Evolutionary conservation across 2,888 invertebrate species (phyloP), one percentile per base, ranked within the genome.

Genomic region (Epirrhoe alternata): DNA sequence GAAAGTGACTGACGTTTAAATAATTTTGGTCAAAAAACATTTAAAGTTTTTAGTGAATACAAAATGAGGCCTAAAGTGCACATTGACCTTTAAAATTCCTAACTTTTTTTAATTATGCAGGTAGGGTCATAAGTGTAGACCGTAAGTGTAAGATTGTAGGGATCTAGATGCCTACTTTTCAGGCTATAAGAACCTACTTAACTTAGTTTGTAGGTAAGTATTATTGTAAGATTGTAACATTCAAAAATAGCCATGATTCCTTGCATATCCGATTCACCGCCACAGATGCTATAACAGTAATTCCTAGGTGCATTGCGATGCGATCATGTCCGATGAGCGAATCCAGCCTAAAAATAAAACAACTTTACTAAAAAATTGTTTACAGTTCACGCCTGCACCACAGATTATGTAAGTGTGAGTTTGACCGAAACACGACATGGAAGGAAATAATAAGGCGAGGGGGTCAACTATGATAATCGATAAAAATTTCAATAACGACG

Each of bases 321-420:
- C 17, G 45, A 45, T 14, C 38, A 14, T 14, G 30, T n/a, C 59
- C 31, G 80, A 87, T 87, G 87, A 87, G 87, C 87, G 83, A 88
- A 88, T 87, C 83, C 85, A 87, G 85, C 89, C 90, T 88, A 90
- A 86, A 90, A 89, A 90, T 90, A 90, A 80, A 84, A 73, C 77
- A 67, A 31, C 42, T 68, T 55, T 70, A 70, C 72, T 74, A 79
- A 85, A 85, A 81, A 86, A 86, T 85, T 88, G 89, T 89, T 88
- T 88, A 89, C 87, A 81, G 80, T 81, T 83, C 82, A 71, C 75
- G 82, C 76, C 76, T 76, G 52, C 17, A 14, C 42, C 45, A 53
- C 53, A 60, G 47, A 61, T 53, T 31, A 61, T 16, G 10, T 8
- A 14, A 31, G 30, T 33, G 12, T 33, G 17, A 16, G 7, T 7